phyloP scores from a whole-genome alignment of 2,888 invertebrate species.

The Parascotia fuliginaria region DNA sequence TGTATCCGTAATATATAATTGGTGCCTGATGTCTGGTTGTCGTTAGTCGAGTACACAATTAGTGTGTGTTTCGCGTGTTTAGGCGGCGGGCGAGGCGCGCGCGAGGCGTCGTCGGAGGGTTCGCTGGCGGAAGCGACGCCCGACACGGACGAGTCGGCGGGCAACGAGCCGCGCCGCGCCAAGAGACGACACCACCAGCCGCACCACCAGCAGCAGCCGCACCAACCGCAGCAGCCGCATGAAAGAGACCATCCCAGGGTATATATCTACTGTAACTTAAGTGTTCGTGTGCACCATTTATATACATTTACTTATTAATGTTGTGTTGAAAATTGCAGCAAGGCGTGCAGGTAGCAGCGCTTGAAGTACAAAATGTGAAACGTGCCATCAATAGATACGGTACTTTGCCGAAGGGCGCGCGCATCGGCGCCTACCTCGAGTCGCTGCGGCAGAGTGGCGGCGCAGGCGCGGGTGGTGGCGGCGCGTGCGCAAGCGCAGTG shows the following conservation, averaged over 20 bases:
- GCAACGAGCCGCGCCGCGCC: slow-evolving; percentile 76
- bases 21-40: too few species aligned
- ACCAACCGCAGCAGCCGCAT: slow-evolving; percentile 78
- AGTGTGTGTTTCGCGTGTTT: slow-evolving; percentile 28
- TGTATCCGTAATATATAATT: too few species aligned
- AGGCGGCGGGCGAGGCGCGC: slow-evolving; percentile 60
- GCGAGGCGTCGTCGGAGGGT: slow-evolving; percentile 88
- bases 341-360: slow-evolving; percentile 93
- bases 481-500: slow-evolving; percentile 74
- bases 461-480: slow-evolving; percentile 30
- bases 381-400: slow-evolving; percentile 98
- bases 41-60: slow-evolving; percentile 1
- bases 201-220: slow-evolving; percentile 70
- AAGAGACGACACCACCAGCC: slow-evolving; percentile 70
- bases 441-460: slow-evolving; percentile 93
- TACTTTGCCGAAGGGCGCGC: slow-evolving; percentile 97
- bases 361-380: slow-evolving; percentile 98
- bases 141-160: slow-evolving; percentile 90
- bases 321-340: slow-evolving; percentile 40
- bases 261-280: slow-evolving; percentile 69
- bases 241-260: slow-evolving; percentile 70
- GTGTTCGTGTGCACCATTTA: too few species aligned
- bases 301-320: neutral
- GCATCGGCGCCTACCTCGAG: slow-evolving; percentile 98
- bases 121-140: slow-evolving; percentile 89